Conservation (phyloP, 2,888 invertebrate species). For the Drosophila subsilvestris region DNA sequence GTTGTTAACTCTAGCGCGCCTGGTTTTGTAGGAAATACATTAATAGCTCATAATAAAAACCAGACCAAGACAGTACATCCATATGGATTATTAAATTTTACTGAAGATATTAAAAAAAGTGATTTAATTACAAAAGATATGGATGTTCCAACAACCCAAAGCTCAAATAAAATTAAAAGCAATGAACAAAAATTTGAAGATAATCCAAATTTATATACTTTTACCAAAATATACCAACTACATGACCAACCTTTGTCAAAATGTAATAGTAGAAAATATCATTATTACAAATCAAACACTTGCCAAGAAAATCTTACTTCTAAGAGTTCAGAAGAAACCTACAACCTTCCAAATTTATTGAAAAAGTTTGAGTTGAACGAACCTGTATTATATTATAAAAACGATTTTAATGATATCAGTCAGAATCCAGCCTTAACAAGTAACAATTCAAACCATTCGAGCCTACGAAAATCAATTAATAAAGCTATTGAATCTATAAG, state of each 20-base stretch:
- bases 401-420: neutral
- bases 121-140: neutral
- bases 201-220: neutral
- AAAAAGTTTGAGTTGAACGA: neutral
- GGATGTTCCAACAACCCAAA: neutral
- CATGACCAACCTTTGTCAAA: neutral
- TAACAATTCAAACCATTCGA: slow-evolving; percentile 1
- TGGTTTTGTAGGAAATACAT: neutral
- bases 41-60: neutral
- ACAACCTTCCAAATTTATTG: neutral
- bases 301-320: neutral
- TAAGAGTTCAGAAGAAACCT: neutral
- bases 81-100: neutral
- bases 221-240: no score
- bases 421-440: neutral
- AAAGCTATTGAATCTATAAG: slow-evolving; percentile 84
- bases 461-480: slow-evolving; percentile 73
- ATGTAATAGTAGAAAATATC: neutral
- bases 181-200: neutral
- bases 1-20: neutral
- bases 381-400: neutral
- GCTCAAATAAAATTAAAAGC: neutral
- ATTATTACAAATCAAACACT: neutral
- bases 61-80: neutral
- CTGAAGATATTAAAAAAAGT: neutral